phyloP scores from a whole-genome alignment of 2,888 invertebrate genomes.

The Resseliella maxima region DNA sequence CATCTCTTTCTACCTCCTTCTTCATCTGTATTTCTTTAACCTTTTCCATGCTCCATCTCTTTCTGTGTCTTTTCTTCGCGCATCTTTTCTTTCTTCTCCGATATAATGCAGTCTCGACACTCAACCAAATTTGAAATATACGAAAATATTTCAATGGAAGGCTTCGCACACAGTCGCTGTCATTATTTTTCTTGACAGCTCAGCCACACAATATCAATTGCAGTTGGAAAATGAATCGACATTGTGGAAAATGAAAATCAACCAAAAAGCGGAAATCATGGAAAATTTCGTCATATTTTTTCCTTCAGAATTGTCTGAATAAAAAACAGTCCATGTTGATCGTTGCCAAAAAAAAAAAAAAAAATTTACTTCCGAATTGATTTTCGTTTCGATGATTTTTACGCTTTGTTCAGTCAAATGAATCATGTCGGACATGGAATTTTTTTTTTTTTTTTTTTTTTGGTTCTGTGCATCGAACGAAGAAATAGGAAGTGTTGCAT shows the following conservation, averaged over 20 bases:
- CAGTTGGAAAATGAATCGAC: neutral
- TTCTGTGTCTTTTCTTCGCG: neutral
- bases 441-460: neutral
- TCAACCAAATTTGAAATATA: too few relatives aligned
- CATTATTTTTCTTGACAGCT: constrained; percentile 34
- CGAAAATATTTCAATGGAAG: neutral
- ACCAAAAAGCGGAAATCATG: too few relatives aligned
- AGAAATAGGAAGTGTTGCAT: constrained; percentile 33
- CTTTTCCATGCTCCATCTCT: too few relatives aligned
- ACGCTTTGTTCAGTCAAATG: neutral
- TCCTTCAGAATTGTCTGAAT: neutral
- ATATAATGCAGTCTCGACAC: too few relatives aligned
- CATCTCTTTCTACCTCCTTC: too few relatives aligned
- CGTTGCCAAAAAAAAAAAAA: neutral
- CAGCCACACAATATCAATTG: constrained; percentile 20
- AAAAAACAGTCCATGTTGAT: too few relatives aligned
- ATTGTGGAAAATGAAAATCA: neutral
- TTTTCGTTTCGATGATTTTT: neutral
- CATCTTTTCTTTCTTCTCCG: too few relatives aligned
- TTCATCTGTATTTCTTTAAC: too few relatives aligned
- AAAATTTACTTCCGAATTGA: neutral
- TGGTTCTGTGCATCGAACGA: neutral
- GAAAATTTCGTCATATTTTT: too few relatives aligned
- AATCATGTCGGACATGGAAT: neutral
- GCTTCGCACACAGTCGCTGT: neutral